Conservation (phyloP, 2,113 vertebrate genomes). For the Ceyx cyanopectus region DNA sequence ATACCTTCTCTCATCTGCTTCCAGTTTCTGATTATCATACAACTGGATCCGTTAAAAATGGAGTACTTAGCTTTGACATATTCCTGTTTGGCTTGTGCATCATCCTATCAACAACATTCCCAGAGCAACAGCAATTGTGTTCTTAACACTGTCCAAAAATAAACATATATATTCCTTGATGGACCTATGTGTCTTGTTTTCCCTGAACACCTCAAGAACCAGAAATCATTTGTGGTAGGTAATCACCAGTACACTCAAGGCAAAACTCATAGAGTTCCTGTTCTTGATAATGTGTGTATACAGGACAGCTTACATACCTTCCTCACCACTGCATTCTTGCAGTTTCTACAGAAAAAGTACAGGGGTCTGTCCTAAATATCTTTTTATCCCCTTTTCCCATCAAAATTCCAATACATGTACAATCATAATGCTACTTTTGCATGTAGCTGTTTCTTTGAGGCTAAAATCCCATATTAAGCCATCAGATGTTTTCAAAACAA, state of each 20-base stretch:
- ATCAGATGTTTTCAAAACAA: not conserved
- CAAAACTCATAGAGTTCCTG: not conserved
- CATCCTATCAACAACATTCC: not conserved
- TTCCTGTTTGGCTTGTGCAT: not conserved
- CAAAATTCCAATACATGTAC: not conserved
- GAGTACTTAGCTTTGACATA: not conserved
- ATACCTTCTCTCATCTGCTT: not conserved
- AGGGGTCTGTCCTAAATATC: not conserved
- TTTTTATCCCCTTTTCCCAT: not conserved
- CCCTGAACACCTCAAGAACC: not conserved
- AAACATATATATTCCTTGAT: not conserved
- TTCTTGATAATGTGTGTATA: not conserved
- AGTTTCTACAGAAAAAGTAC: not conserved
- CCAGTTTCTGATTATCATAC: not conserved
- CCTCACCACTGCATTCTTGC: not conserved
- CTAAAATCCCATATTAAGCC: not conserved
- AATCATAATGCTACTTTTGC: not conserved
- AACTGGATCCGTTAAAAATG: not conserved
- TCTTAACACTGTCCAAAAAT: not conserved
- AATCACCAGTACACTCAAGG: not conserved
- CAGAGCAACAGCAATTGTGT: not conserved
- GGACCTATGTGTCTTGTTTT: not conserved
- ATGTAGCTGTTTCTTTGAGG: not conserved
- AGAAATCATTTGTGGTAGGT: not conserved
- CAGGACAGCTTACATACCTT: not conserved